Percentiles rank a stretch among this genome's conserved stretches.
Conservation (phyloP, 2,888 invertebrate genomes). For the Pyrrhia umbra region DNA sequence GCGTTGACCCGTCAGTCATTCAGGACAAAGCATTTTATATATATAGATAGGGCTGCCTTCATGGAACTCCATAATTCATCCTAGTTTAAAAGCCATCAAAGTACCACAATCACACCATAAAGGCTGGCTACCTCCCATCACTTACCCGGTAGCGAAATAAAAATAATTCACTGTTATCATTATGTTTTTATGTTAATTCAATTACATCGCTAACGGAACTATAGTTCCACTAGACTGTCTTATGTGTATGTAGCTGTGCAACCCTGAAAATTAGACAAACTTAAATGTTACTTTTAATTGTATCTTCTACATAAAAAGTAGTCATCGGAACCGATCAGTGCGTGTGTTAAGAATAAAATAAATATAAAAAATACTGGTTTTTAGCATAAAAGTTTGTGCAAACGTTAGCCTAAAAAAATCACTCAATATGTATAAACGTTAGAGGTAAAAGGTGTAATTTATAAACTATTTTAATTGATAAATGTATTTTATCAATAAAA, state of each 20-base stretch:
- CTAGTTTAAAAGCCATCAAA: neutral
- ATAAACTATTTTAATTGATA: too few relatives aligned
- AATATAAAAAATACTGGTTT: too few relatives aligned
- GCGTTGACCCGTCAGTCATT: too few relatives aligned
- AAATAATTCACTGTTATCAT: conserved; percentile 55
- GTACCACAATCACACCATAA: neutral
- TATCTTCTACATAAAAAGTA: neutral
- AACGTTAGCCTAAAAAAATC: too few relatives aligned
- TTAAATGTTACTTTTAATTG: neutral
- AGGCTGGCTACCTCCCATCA: conserved; percentile 6
- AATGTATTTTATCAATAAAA: too few relatives aligned
- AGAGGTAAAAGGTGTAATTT: too few relatives aligned
- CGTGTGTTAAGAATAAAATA: too few relatives aligned
- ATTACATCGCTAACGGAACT: conserved; percentile 59
- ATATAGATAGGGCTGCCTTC: neutral
- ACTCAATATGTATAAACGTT: too few relatives aligned
- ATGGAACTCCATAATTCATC: neutral
- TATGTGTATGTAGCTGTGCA: conserved; percentile 28
- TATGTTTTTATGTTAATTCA: conserved; percentile 64
- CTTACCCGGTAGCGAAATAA: conserved; percentile 57
- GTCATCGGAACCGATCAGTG: too few relatives aligned
- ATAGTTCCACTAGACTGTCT: conserved; percentile 53
- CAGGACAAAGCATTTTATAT: too few relatives aligned
- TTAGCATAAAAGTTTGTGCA: too few relatives aligned
- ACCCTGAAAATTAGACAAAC: neutral